A percentile compares a stretch with the other conserved stretches of the same genome.
Evolutionary conservation across 2,797 vertebrate genomes (phyloP).

Genomic region (Sternotherus odoratus): DNA sequence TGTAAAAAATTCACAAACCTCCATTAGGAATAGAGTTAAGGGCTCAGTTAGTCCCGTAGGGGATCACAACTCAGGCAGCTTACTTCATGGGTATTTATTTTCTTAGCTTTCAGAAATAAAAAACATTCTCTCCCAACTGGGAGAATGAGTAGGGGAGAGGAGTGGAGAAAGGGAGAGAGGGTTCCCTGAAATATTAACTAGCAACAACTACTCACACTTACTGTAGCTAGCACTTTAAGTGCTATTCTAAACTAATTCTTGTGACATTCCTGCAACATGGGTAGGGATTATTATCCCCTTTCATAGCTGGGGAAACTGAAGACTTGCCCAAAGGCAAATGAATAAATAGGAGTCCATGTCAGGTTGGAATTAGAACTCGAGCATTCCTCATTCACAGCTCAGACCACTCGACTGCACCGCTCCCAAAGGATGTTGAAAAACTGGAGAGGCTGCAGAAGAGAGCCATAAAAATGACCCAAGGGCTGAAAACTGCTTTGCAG

Average conservation of each 20-base stretch:
- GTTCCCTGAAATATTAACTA: not conserved
- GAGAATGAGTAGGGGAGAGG: not conserved
- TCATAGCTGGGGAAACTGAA: not conserved
- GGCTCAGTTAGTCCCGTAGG: not conserved
- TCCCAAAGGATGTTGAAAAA: not conserved
- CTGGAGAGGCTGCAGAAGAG: not conserved
- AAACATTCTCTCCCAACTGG: not conserved
- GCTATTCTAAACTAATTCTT: not conserved
- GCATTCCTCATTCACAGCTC: not conserved
- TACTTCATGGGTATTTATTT: constrained; percentile 5
- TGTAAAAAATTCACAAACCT: constrained; percentile 35
- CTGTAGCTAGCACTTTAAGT: not conserved
- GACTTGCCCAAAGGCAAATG: not conserved
- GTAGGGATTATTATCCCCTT: not conserved
- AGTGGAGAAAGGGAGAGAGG: not conserved
- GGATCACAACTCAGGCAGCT: fast-evolving
- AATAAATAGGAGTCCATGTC: not conserved
- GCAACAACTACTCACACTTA: not conserved
- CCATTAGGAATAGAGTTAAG: not conserved
- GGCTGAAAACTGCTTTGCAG: not conserved
- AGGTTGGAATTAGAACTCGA: not conserved
- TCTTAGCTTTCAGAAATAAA: constrained; percentile 15
- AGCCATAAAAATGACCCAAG: not conserved
- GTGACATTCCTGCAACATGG: not conserved
- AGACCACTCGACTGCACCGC: fast-evolving